Conservation (phyloP, 2,113 vertebrate genomes). For the Philantomba maxwellii region DNA sequence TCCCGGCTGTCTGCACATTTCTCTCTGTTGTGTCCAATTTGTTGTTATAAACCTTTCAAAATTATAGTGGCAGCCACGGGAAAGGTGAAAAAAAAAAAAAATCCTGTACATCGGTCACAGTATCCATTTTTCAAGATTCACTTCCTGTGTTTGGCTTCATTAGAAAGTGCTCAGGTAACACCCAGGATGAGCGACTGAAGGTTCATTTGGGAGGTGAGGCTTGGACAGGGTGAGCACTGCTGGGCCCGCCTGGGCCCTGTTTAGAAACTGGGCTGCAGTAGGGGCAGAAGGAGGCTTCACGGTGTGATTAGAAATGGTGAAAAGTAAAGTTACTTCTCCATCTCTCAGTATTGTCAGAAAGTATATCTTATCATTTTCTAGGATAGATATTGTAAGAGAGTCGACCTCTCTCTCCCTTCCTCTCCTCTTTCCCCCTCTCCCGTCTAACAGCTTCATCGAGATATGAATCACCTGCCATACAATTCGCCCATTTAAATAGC, state of each 20-base stretch:
- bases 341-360: neutral
- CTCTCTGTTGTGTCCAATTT: neutral
- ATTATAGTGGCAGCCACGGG: neutral
- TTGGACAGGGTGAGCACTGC: neutral
- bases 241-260: neutral
- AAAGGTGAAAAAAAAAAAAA: neutral
- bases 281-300: neutral
- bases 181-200: neutral
- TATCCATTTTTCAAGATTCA: neutral
- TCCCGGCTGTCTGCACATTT: neutral
- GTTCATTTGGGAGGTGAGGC: neutral
- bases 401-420: neutral
- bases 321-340: neutral
- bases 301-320: neutral
- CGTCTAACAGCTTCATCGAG: neutral
- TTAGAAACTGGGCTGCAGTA: neutral
- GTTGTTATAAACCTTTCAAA: conserved; percentile 4
- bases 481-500: neutral
- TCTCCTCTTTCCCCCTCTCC: neutral
- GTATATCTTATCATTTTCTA: neutral
- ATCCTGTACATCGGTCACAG: neutral
- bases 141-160: neutral
- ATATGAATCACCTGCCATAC: neutral
- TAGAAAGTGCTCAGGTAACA: neutral
- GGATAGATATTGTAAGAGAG: neutral